These are phyloP conservation scores for Megathymus violae DNA, from an alignment of 1,140 invertebrate species.

Conservation along the genomic window DNA sequence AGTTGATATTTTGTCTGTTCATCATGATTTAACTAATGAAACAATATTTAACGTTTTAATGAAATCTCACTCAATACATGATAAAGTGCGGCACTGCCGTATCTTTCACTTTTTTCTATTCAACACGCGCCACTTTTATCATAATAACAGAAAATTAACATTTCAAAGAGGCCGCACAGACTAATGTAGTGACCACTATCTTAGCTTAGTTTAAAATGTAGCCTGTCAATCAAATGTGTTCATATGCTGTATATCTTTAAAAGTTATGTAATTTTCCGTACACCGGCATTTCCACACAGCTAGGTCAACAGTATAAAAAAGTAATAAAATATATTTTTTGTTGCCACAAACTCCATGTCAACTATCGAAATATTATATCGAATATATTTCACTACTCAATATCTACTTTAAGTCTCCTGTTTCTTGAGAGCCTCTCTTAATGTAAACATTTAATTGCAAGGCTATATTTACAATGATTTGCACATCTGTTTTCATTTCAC, in stretches of 20 bases:
- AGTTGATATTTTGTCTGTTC: background rate
- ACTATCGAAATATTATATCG: too few relatives aligned
- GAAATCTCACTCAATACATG: constrained; percentile 68
- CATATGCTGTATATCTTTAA: too few relatives aligned
- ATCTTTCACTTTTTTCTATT: constrained; percentile 79
- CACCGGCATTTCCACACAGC: too few relatives aligned
- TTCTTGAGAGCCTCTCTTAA: too few relatives aligned
- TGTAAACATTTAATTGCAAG: background rate
- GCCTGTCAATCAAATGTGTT: background rate
- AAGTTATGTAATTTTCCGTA: too few relatives aligned
- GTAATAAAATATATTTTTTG: too few relatives aligned
- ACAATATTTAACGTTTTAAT: background rate
- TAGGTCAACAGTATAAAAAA: too few relatives aligned
- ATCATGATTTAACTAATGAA: background rate
- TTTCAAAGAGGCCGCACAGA: constrained; percentile 52
- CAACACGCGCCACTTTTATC: constrained; percentile 62
- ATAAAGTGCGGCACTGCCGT: constrained; percentile 54
- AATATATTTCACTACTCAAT: too few relatives aligned
- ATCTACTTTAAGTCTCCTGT: too few relatives aligned
- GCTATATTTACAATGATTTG: constrained; percentile 42
- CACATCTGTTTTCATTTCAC: constrained; percentile 49
- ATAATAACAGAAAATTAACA: constrained; percentile 62
- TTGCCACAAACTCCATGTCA: too few relatives aligned
- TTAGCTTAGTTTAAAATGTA: constrained; percentile 11
- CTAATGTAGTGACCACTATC: constrained; percentile 49